These are phyloP conservation scores for Phymorhynchus buccinoides DNA, from an alignment of 1,140 invertebrate genomes.

Conservation along the genomic window DNA sequence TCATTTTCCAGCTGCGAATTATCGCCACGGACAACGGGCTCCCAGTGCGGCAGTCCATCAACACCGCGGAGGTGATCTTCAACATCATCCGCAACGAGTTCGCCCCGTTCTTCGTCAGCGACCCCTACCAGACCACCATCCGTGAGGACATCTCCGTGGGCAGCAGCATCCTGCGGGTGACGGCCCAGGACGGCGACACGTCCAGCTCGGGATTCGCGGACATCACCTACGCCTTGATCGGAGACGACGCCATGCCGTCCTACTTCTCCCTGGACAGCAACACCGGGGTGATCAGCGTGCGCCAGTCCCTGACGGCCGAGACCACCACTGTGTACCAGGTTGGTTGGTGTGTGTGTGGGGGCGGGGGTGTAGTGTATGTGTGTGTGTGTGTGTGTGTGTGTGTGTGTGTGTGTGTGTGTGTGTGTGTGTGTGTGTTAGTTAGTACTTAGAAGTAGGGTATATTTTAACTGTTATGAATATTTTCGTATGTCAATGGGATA, in stretches of 20 bases:
- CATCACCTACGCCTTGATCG: conserved; percentile 58
- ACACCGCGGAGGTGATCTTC: conserved; percentile 52
- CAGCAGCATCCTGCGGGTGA: conserved; percentile 50
- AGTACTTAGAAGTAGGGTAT: too few relatives aligned
- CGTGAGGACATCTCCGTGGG: conserved; percentile 49
- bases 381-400: too few relatives aligned
- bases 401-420: too few relatives aligned
- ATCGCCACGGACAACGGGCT: conserved; percentile 56
- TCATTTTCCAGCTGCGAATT: conserved; percentile 46
- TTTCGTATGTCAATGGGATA: too few relatives aligned
- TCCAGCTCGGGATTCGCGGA: conserved; percentile 48
- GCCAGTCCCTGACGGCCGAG: conserved; percentile 40
- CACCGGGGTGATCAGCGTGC: conserved; percentile 52
- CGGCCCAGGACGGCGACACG: conserved; percentile 58
- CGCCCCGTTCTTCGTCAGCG: conserved; percentile 54
- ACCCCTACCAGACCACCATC: conserved; percentile 52
- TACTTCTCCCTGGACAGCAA: conserved; percentile 55
- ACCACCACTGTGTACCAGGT: conserved; percentile 52
- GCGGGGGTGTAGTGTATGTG: too few relatives aligned
- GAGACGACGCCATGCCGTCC: conserved; percentile 53
- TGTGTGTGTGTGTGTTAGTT: too few relatives aligned
- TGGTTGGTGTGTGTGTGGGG: conserved; percentile 24
- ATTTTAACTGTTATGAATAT: too few relatives aligned
- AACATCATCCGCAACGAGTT: conserved; percentile 57
- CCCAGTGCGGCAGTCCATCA: conserved; percentile 41